Evolutionary conservation across 2,113 vertebrate genomes (phyloP), one percentile per base, ranked within the genome.

Genomic region (Pholis gunnellus): DNA sequence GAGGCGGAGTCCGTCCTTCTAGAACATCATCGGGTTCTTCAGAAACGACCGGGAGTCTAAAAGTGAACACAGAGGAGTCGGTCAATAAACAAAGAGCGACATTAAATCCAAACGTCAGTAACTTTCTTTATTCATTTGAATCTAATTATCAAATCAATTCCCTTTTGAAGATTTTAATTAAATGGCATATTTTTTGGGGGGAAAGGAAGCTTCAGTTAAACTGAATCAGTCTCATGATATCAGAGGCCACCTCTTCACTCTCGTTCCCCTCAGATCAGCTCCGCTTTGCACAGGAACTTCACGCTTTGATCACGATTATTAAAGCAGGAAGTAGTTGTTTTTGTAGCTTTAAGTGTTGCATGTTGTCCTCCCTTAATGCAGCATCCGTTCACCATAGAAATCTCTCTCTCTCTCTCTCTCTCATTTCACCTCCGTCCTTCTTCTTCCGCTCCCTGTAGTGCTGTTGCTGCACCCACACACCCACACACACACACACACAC

Each of bases 1-100:
- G 63, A 72, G 82, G 64, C 6, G 67, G 57, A 57, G 75, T 57
- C 72, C 1, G 0, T 27, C 59, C 38, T n/a, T 82, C 81, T 93
- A 94, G 89, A 94, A 94, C 93, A 92, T 94, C 89, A 94, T 87
- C 66, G 87, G 87, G 40, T 87, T 92, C 87, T 94, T 94, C 79
- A 94, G 89, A 73, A 93, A 94, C 13, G 91, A 59, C 72, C 90
- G 90, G 20, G 93, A 94, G 25, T 94, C 93, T 94, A 79, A 25
- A 70, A 72, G 42, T 1, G 71, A 50, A 34, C 42, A 59, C 36
- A 66, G 2, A 48, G 2, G 36, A 3, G 17, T 20, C 3, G 0
- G 61, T 79, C 0, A 54, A 22, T 6, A 48, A 27, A 20, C 31
- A 6, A 31, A 31, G 4, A 31, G 31, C 31, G 4, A 31, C 31